Evolutionary conservation across 2,888 invertebrate genomes (phyloP), one percentile per base, ranked within the genome.

Genomic region (Xestia ashworthii): DNA sequence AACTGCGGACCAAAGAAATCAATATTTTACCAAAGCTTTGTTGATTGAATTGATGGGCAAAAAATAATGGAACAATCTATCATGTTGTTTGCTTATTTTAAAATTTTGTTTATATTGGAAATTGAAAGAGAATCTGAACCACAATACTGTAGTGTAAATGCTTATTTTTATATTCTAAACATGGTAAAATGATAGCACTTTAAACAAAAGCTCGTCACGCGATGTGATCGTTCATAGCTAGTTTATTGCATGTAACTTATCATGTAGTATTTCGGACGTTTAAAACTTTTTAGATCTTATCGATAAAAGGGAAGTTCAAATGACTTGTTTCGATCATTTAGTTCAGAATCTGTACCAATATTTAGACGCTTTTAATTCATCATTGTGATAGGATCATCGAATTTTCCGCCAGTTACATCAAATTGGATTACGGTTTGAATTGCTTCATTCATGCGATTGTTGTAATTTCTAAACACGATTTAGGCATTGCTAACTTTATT

Each of bases 161-260:
- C 9, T 73, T 62, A 53, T 3, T 25, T 38, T 66, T 19, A 50
- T 22, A 62, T 32, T n/a, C n/a, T n/a, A 80, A 53, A n/a, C 38
- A 62, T 16, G 6, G 25, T 76, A 38, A 62, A 76, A 64, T 79
- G 68, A 74, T 67, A 82, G 32, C 60, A 65, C 53, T 73, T 72
- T 44, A 67, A 76, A 86, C 76, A 85, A 85, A 88, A 86, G 77
- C 73, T 74, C 50, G 67, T 65, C 85, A 85, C 81, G 81, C 85
- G 48, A 85, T 58, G 62, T 77, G 53, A 66, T 80, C 78, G 71
- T 83, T 87, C 32, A 72, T 71, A 76, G 65, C 72, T 66, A 70
- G 73, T 80, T 69, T 71, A 68, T 32, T 67, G 25, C 25, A 80
- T 65, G 46, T 71, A 69, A 68, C 68, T 50, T 55, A 22, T 62